Evolutionary conservation across 2,888 invertebrate species (phyloP).

Genomic region (Hypsopygia costalis): DNA sequence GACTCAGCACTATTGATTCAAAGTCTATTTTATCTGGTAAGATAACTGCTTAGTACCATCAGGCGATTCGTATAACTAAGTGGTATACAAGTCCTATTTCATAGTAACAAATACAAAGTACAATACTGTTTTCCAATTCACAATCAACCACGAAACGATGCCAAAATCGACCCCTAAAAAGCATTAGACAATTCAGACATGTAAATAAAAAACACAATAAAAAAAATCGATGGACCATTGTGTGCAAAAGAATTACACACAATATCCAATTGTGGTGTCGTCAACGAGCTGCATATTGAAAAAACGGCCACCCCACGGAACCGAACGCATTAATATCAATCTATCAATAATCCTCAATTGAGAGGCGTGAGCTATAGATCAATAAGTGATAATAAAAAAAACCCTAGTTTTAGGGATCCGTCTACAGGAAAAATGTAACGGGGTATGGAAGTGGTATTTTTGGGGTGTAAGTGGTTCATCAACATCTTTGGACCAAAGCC

Average conservation of each 20-base stretch:
- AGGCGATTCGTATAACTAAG: too few species aligned
- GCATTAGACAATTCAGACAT: slow-evolving; percentile 32
- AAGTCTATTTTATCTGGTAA: too few species aligned
- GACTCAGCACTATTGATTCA: too few species aligned
- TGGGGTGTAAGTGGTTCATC: too few species aligned
- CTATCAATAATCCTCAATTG: slow-evolving; percentile 73
- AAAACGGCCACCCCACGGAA: slow-evolving; percentile 63
- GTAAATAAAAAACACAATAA: slow-evolving; percentile 44
- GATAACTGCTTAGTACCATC: too few species aligned
- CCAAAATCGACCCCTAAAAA: slow-evolving; percentile 34
- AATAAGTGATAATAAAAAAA: slow-evolving; percentile 64
- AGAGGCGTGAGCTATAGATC: slow-evolving; percentile 73
- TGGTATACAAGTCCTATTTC: too few species aligned
- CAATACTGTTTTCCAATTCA: slow-evolving; percentile 26
- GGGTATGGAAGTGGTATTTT: too few species aligned
- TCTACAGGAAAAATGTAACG: too few species aligned
- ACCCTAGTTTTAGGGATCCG: slow-evolving; percentile 38
- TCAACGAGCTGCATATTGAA: slow-evolving; percentile 60
- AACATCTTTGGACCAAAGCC: too few species aligned
- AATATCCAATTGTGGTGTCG: slow-evolving; percentile 70
- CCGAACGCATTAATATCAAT: slow-evolving; percentile 66
- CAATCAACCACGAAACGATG: slow-evolving; percentile 24
- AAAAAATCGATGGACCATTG: slow-evolving; percentile 43
- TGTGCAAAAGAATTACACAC: slow-evolving; percentile 57
- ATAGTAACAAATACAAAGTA: slow-evolving; percentile 7